A percentile compares a stretch with the other conserved stretches of the same genome.
These are phyloP conservation scores for Meloidogyne floridensis DNA, from an alignment of 1,140 invertebrate species.

Conservation along the genomic window DNA sequence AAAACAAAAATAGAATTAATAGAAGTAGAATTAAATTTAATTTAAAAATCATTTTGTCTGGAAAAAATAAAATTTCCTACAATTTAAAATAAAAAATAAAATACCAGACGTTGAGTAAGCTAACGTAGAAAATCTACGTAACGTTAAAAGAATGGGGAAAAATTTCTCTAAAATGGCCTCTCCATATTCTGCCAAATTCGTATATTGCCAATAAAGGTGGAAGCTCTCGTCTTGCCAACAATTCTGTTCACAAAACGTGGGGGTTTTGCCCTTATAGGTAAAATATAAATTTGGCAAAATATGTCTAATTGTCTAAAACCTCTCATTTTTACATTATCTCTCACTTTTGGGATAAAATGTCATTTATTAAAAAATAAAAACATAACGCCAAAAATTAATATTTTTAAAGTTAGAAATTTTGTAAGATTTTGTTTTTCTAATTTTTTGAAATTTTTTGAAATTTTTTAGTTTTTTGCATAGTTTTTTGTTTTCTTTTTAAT, in stretches of 20 bases:
- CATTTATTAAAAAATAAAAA: not conserved
- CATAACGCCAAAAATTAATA: not conserved
- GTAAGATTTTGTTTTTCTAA: not conserved
- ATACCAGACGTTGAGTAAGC: not conserved
- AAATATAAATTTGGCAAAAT: too few species aligned
- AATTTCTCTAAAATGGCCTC: not conserved
- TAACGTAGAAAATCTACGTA: not conserved
- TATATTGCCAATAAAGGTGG: too few species aligned
- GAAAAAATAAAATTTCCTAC: not conserved
- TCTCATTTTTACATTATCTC: too few species aligned
- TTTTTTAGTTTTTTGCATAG: too few species aligned
- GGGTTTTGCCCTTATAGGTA: too few species aligned
- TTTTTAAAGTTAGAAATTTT: not conserved
- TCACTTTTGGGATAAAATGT: too few species aligned
- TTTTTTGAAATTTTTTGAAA: not conserved
- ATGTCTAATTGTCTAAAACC: too few species aligned
- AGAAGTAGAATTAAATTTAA: not conserved
- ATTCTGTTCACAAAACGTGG: too few species aligned
- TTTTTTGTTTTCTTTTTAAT: not conserved
- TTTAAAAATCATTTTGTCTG: not conserved
- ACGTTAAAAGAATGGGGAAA: not conserved
- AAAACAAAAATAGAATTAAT: not conserved
- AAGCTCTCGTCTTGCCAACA: too few species aligned
- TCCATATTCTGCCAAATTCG: too few species aligned
- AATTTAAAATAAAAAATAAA: not conserved